Evolutionary conservation across 2,888 invertebrate genomes (phyloP).

Genomic region (Alentia gelatinosa): DNA sequence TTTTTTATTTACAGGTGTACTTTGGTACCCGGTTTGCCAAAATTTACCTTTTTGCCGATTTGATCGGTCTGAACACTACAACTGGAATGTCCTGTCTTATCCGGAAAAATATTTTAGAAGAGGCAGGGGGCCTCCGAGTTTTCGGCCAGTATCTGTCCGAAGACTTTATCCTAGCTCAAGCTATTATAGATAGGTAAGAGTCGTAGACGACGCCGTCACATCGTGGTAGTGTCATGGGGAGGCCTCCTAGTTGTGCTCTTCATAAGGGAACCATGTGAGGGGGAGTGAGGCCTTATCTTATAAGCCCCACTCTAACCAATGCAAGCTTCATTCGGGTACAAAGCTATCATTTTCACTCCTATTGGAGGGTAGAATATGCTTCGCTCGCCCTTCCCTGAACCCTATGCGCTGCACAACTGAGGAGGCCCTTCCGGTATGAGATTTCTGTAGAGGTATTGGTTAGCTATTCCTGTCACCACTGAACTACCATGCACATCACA

Average conservation of each 20-base stretch:
- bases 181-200: slow-evolving; percentile 85
- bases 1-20: slow-evolving; percentile 84
- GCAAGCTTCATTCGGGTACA: too few relatives aligned
- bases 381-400: too few relatives aligned
- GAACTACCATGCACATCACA: too few relatives aligned
- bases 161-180: slow-evolving; percentile 97
- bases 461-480: too few relatives aligned
- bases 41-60: slow-evolving; percentile 95
- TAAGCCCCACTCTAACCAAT: too few relatives aligned
- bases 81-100: slow-evolving; percentile 98
- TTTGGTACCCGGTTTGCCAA: slow-evolving; percentile 98
- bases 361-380: too few relatives aligned
- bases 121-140: slow-evolving; percentile 91
- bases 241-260: not conserved
- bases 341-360: too few relatives aligned
- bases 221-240: not conserved
- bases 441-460: too few relatives aligned
- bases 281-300: too few relatives aligned
- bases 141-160: slow-evolving; percentile 98
- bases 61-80: slow-evolving; percentile 95
- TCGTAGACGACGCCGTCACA: not conserved
- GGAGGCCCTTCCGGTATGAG: too few relatives aligned
- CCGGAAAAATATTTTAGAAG: slow-evolving; percentile 92
- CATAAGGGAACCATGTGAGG: not conserved
- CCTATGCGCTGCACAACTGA: too few relatives aligned